Base-by-base conservation (phyloP, 1,140 invertebrate species). In the Lethrus apterus region DNA sequence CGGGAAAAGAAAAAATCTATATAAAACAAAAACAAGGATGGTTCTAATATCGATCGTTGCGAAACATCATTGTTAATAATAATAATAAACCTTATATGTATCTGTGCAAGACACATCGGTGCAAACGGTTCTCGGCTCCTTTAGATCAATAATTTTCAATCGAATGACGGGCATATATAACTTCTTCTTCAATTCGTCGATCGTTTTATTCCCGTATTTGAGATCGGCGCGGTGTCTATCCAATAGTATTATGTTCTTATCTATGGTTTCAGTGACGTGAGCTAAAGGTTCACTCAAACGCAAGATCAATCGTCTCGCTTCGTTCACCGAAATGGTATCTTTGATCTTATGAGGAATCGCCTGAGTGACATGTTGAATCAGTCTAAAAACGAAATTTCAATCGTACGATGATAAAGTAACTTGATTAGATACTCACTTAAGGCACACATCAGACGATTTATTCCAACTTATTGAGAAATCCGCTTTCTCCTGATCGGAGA, bases 61-160 rank as follows among this genome's bases (percentile, higher is more conserved):
- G n/a, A n/a, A n/a, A n/a, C n/a, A n/a, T n/a, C n/a, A n/a, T n/a
- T n/a, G n/a, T n/a, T n/a, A n/a, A n/a, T n/a, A n/a, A n/a, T n/a
- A n/a, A n/a, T n/a, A n/a, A n/a, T n/a, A n/a, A n/a, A 63, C 62
- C 23, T 40, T 34, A 20, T 52, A 43, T 4, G 56, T 32, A 15
- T 60, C 56, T 0, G 49, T 21, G 41, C 62, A 64, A 19, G 51
- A 50, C 1, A 13, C 7, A 31, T 48, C 50, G 17, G 59, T 48
- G 44, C 62, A 64, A 0, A 64, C 58, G 13, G 63, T 65, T 3
- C 52, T 50, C 0, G 63, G 63, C 34, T 62, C 51, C n/a, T 48
- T 48, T 8, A 65, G 31, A n/a, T 51, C 46, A 3, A 21, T 63
- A 3, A 58, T 48, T 24, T 54, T 32, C 9, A 65, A 32, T 34